phyloP scores from a whole-genome alignment of 2,797 vertebrate genomes.

The Tragopan temminckii region DNA sequence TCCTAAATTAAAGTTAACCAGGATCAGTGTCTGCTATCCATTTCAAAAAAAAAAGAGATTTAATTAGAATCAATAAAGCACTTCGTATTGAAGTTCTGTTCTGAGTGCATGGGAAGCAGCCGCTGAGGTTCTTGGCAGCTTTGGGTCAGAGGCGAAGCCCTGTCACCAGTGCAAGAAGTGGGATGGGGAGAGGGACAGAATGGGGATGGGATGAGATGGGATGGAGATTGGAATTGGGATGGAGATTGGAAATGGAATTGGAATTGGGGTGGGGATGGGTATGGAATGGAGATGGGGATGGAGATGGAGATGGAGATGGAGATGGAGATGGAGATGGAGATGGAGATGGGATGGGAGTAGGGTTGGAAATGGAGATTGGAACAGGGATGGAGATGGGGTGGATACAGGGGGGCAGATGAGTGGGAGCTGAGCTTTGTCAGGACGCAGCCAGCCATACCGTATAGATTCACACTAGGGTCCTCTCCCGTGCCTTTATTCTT shows the following conservation, averaged over 20 bases:
- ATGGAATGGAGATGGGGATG: too few species aligned
- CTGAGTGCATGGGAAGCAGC: not conserved
- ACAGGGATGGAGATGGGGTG: not conserved
- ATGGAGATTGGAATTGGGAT: too few species aligned
- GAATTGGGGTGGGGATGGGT: too few species aligned
- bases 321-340: too few species aligned
- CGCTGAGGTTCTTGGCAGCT: not conserved
- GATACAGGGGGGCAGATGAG: not conserved
- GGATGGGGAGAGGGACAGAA: not conserved
- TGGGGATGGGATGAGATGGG: too few species aligned
- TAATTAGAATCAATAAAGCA: constrained; percentile 71
- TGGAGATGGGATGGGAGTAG: too few species aligned
- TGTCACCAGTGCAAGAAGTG: too few species aligned
- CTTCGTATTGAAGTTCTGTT: constrained; percentile 44
- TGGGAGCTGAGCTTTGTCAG: not conserved
- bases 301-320: too few species aligned
- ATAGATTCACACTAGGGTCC: not conserved
- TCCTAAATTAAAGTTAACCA: constrained; percentile 73
- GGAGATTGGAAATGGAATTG: too few species aligned
- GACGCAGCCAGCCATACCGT: not conserved
- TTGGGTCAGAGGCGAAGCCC: not conserved
- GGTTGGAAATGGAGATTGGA: too few species aligned
- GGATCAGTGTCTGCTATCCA: constrained; percentile 51
- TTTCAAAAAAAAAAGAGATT: not conserved
- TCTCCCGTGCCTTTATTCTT: not conserved